A percentile compares a stretch with the other conserved stretches of the same genome.
Evolutionary conservation across 2,113 vertebrate species (phyloP).

Genomic region (Zosterops hypoxanthus): DNA sequence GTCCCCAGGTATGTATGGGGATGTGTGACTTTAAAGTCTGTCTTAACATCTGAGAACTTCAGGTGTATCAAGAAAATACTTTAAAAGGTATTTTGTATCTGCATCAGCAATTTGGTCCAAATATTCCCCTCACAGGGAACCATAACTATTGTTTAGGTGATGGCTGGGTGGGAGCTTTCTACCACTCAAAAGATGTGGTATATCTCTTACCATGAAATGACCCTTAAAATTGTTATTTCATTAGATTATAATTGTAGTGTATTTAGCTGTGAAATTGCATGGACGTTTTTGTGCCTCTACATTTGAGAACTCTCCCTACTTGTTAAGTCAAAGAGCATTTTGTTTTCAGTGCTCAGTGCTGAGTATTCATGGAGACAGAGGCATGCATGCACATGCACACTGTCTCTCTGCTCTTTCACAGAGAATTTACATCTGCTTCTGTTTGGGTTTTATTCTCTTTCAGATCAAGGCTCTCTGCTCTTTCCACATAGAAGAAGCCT

Average conservation of each 20-base stretch:
- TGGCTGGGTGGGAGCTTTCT: neutral
- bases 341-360: neutral
- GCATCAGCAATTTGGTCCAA: neutral
- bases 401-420: neutral
- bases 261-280: slow-evolving; percentile 63
- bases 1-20: neutral
- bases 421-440: neutral
- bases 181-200: neutral
- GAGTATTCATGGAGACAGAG: neutral
- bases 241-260: slow-evolving; percentile 48
- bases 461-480: neutral
- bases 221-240: slow-evolving; percentile 60
- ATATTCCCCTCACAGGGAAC: neutral
- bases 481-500: neutral
- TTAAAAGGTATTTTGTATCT: neutral
- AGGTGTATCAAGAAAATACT: neutral
- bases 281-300: neutral
- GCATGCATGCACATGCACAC: neutral
- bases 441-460: neutral
- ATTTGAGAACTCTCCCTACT: slow-evolving; percentile 10
- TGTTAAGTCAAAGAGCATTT: slow-evolving; percentile 42
- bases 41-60: neutral
- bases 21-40: neutral
- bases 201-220: slow-evolving; percentile 31
- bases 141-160: neutral